Evolutionary conservation across 1,140 invertebrate species (phyloP).

Genomic region (Drosophila tsacasi): DNA sequence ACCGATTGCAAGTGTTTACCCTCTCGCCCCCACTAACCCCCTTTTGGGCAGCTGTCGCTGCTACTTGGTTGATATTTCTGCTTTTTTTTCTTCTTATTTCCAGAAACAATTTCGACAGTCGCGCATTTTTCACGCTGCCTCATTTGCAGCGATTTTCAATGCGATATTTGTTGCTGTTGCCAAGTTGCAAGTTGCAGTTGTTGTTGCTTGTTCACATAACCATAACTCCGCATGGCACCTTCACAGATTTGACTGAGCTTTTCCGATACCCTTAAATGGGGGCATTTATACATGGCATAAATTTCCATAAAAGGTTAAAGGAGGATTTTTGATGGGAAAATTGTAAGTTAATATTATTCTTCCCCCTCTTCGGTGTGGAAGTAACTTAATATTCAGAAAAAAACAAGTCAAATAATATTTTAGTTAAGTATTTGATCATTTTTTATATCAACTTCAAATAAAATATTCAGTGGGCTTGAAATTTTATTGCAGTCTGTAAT

Average conservation of each 20-base stretch:
- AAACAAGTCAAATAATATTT: too few relatives aligned
- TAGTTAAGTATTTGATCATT: neutral
- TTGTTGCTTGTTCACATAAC: conserved; percentile 65
- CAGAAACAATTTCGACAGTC: conserved; percentile 75
- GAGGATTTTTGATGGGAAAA: neutral
- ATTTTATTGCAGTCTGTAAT: too few relatives aligned
- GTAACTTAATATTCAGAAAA: too few relatives aligned
- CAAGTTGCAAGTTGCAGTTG: conserved; percentile 42
- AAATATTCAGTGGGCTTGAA: neutral
- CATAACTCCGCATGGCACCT: conserved; percentile 75
- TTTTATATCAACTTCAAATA: neutral
- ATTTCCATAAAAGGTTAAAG: conserved; percentile 3
- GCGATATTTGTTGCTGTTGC: conserved; percentile 45
- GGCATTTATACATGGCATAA: neutral
- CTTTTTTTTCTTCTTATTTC: conserved; percentile 22
- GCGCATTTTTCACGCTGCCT: conserved; percentile 69
- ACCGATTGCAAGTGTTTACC: conserved; percentile 51
- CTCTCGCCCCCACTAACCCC: conserved; percentile 22
- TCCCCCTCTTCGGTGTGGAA: too few relatives aligned
- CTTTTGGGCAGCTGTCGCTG: conserved; percentile 52
- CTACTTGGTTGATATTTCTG: conserved; percentile 62
- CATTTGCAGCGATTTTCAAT: conserved; percentile 70
- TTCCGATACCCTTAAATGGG: conserved; percentile 27
- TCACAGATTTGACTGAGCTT: conserved; percentile 40
- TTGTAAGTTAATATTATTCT: neutral